Evolutionary conservation across 2,888 invertebrate genomes (phyloP).

Genomic region (Sesamia inferens): DNA sequence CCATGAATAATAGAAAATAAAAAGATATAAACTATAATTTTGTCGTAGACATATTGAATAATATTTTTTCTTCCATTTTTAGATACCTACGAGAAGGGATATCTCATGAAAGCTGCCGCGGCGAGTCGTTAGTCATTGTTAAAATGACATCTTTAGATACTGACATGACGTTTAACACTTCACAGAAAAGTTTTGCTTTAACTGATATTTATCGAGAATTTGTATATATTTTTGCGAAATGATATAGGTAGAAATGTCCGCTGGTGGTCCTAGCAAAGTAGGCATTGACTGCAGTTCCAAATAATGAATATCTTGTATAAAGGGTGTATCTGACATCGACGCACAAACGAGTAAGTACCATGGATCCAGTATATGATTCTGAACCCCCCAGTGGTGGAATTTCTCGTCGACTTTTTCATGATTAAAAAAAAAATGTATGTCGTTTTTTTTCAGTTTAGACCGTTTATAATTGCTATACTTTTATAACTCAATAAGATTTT

Average conservation of each 20-base stretch:
- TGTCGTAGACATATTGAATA: background rate
- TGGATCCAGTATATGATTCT: no score
- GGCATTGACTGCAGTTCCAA: background rate
- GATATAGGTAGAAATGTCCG: background rate
- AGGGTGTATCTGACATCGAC: no score
- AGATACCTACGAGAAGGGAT: background rate
- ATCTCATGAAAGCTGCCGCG: constrained; percentile 3
- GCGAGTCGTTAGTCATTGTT: constrained; percentile 28
- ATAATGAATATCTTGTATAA: background rate
- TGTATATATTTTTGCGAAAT: background rate
- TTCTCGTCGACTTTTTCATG: no score
- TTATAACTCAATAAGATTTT: no score
- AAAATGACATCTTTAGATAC: constrained; percentile 11
- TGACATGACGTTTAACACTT: constrained; percentile 17
- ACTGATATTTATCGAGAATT: background rate
- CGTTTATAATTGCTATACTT: no score
- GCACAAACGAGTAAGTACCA: no score
- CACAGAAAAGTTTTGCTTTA: background rate
- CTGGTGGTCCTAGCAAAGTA: background rate
- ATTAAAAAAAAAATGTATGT: no score
- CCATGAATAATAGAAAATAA: constrained; percentile 5
- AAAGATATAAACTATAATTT: constrained; percentile 11
- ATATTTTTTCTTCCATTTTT: constrained; percentile 22
- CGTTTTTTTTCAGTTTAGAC: no score
- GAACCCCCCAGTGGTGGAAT: no score